Evolutionary conservation across 2,888 invertebrate genomes (phyloP), one percentile per base, ranked within the genome.

Genomic region (Drosophila mayaguana): DNA sequence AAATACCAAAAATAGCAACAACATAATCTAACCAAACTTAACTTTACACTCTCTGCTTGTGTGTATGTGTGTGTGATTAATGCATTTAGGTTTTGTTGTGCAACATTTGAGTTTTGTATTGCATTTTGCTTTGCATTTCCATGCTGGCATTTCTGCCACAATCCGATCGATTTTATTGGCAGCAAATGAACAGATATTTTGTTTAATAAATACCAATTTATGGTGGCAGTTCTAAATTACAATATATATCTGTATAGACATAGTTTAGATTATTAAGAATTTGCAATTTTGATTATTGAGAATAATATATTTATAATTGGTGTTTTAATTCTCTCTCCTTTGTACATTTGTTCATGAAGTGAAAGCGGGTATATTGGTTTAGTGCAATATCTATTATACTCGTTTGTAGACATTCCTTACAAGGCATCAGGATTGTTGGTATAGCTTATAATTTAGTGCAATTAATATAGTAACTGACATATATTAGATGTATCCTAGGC

Each of bases 11-110:
- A 66, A 53, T 53, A 38, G 36, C 67, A 38, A 32, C 57, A 73
- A 75, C 80, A 76, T 61, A 80, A 68, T 66, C 80, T 69, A 63
- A 69, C 62, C 28, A 54, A 62, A 79, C 65, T 66, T 70, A 66
- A 55, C 68, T 72, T 71, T 6, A 14, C 14, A 3, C 43, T 20
- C 43, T 12, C 3, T 72, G 59, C 46, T 59, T 46, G 25, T n/a
- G 16, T 22, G 22, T 46, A 8, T 9, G 25, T 46, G 11, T 5
- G 3, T 50, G 32, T 71, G 78, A 74, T 81, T 80, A 75, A 78
- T 80, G 61, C 43, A 66, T 68, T 68, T 60, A 51, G 22, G 65
- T 60, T 66, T 56, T 63, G 46, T 68, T 77, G 36, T 57, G 16
- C 45, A 51, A 56, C 63, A 64, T 25, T 80, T 66, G 78, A 60